A percentile compares a stretch with the other conserved stretches of the same genome.
phyloP scores from a whole-genome alignment of 30 jellyfish, hydroid and myxozoan species.

The Hydra vulgaris region DNA sequence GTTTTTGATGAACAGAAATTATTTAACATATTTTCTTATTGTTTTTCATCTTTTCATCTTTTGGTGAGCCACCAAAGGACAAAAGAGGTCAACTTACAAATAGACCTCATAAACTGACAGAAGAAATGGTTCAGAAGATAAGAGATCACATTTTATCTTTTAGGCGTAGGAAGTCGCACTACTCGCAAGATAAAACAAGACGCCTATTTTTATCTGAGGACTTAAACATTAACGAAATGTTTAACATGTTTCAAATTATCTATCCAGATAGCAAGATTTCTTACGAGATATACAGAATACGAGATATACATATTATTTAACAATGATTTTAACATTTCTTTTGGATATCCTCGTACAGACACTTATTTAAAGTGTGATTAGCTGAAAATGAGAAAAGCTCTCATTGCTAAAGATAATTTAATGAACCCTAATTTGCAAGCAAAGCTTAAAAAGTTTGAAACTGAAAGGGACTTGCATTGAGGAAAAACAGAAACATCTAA shows the following conservation, averaged over 20 bases:
- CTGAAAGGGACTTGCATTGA: neutral
- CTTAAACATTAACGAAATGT: neutral
- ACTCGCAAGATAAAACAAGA: neutral
- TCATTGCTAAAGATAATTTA: neutral
- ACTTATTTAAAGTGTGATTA: neutral
- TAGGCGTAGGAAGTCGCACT: neutral
- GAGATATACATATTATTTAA: no score
- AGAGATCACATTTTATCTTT: neutral
- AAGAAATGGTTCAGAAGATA: neutral
- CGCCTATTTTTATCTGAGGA: neutral
- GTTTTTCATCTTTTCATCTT: neutral
- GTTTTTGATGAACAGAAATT: neutral
- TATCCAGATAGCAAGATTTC: conserved; percentile 1
- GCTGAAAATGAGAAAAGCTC: neutral
- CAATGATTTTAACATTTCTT: neutral
- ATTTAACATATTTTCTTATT: neutral
- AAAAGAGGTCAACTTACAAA: neutral
- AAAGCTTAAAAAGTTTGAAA: neutral
- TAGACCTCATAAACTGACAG: neutral
- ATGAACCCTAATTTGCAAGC: neutral
- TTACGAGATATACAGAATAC: neutral
- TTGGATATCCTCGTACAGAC: conserved; percentile 5
- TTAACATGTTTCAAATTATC: neutral
- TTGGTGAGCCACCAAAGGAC: neutral
- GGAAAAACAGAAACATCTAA: neutral